phyloP scores from a whole-genome alignment of 2,888 invertebrate species.

The Octodonta nipae region DNA sequence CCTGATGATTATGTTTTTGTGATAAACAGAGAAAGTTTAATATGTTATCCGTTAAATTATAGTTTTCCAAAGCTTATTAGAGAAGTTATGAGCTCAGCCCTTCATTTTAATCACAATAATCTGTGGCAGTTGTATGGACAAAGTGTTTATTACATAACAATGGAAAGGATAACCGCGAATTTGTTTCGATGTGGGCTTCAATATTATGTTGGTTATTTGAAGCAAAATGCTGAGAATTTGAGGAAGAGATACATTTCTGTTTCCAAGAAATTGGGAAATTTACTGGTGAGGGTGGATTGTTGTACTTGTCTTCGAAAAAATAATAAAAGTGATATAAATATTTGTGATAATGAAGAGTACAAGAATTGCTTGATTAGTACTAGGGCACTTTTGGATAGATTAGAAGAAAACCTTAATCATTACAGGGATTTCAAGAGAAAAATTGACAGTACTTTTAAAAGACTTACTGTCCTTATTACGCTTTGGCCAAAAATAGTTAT shows the following conservation, averaged over 20 bases:
- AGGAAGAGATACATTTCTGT: conserved; percentile 7
- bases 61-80: conserved; percentile 18
- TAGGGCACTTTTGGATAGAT: conserved; percentile 13
- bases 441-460: conserved; percentile 9
- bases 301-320: conserved; percentile 11
- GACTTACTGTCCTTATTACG: not conserved
- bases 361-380: conserved; percentile 13
- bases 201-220: conserved; percentile 11
- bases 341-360: conserved; percentile 10
- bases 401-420: conserved; percentile 13
- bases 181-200: conserved; percentile 13
- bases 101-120: conserved; percentile 13
- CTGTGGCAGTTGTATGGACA: conserved; percentile 17
- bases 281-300: conserved; percentile 14
- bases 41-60: conserved; percentile 1
- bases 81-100: conserved; percentile 17
- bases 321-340: conserved; percentile 11
- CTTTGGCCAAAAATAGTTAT: not conserved
- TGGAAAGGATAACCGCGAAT: conserved; percentile 12
- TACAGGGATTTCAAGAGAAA: conserved; percentile 12
- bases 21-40: conserved; percentile 5
- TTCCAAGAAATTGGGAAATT: conserved; percentile 7
- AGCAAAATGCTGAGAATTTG: conserved; percentile 9
- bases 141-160: conserved; percentile 17
- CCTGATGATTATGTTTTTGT: conserved; percentile 5